phyloP scores from a whole-genome alignment of 2,113 vertebrate species.

The Microcebus griseorufus region DNA sequence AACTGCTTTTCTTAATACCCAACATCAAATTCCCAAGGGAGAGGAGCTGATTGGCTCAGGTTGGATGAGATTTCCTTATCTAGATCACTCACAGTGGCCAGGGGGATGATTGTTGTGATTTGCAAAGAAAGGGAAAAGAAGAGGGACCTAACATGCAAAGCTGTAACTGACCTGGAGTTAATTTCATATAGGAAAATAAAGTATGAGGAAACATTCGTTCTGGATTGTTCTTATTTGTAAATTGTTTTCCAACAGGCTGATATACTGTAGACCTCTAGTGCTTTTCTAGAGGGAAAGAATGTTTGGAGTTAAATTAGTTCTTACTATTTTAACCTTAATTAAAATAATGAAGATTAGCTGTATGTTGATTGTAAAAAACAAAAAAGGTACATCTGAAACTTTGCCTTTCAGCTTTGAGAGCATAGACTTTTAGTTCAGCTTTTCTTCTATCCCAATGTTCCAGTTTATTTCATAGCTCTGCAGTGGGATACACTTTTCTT shows the following conservation, averaged over 20 bases:
- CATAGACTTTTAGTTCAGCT: neutral
- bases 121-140: neutral
- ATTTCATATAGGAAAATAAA: neutral
- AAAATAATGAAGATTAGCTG: neutral
- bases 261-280: neutral
- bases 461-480: neutral
- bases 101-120: neutral
- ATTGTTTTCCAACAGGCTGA: neutral
- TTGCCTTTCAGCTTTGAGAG: slow-evolving; percentile 4
- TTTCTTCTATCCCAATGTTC: neutral
- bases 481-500: neutral
- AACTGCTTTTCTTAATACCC: neutral
- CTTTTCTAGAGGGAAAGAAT: neutral
- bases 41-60: neutral
- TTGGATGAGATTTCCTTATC: neutral
- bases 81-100: neutral
- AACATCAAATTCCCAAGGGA: neutral
- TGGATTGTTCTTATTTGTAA: neutral
- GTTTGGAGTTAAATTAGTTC: neutral
- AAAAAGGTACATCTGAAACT: neutral
- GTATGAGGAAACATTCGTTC: neutral
- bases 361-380: neutral
- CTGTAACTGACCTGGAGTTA: neutral
- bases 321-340: slow-evolving; percentile 17
- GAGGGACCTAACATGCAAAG: neutral